Conservation (phyloP, 1,140 invertebrate genomes). For the Adoxophyes honmai region DNA sequence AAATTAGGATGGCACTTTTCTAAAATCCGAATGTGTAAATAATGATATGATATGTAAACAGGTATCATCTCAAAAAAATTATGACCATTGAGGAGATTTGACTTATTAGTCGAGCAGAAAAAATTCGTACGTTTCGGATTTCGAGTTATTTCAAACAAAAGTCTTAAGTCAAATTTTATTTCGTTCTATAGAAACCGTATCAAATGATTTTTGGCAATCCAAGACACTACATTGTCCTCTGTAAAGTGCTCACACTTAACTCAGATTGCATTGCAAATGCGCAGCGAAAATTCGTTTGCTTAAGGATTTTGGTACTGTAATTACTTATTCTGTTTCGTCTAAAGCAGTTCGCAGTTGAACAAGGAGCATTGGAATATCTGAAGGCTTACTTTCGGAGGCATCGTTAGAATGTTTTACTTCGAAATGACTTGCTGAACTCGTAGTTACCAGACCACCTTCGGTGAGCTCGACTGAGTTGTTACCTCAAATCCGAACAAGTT, state of each 20-base stretch:
- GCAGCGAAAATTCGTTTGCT: neutral
- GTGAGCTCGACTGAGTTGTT: slow-evolving; percentile 27
- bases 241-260: too few species aligned
- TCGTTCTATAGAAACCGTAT: too few species aligned
- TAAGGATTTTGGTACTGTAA: neutral
- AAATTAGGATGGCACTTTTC: slow-evolving; percentile 46
- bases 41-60: too few species aligned
- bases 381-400: slow-evolving; percentile 1
- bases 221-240: neutral
- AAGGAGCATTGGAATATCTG: slow-evolving; percentile 1
- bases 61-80: neutral
- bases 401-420: slow-evolving; percentile 13
- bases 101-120: too few species aligned
- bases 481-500: slow-evolving; percentile 53
- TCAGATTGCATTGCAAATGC: neutral
- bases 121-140: too few species aligned
- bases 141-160: too few species aligned
- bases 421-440: slow-evolving; percentile 13
- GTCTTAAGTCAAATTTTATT: too few species aligned
- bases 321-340: neutral
- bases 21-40: slow-evolving; percentile 23
- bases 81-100: neutral
- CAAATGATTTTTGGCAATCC: too few species aligned
- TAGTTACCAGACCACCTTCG: slow-evolving; percentile 9
- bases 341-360: neutral